Evolutionary conservation across 2,888 invertebrate species (phyloP).

Genomic region (Vannuccia rotundouncinata): DNA sequence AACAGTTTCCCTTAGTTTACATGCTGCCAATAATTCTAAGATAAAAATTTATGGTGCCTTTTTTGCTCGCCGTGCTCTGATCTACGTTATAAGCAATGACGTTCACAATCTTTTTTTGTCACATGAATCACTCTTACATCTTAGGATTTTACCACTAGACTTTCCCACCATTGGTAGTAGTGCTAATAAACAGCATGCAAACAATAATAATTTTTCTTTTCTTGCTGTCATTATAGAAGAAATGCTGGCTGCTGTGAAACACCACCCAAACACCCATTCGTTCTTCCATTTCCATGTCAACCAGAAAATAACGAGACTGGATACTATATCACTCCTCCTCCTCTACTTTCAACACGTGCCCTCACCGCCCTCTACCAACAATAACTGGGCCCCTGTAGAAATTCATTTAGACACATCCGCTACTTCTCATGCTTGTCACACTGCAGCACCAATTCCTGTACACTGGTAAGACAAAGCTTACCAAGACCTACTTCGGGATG

Average conservation of each 20-base stretch:
- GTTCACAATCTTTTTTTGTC: neutral
- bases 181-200: neutral
- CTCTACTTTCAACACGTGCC: slow-evolving; percentile 1
- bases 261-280: too few relatives aligned
- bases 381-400: neutral
- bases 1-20: neutral
- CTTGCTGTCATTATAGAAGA: neutral
- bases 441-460: too few relatives aligned
- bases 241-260: neutral
- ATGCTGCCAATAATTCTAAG: neutral
- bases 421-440: too few relatives aligned
- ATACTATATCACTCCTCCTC: neutral
- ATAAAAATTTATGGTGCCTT: neutral
- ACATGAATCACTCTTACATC: neutral
- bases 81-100: neutral
- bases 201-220: neutral
- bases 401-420: too few relatives aligned
- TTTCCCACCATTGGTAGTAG: neutral
- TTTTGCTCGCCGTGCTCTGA: neutral
- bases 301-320: neutral
- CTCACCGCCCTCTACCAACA: neutral
- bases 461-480: too few relatives aligned
- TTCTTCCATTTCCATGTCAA: neutral
- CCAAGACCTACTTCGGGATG: too few relatives aligned
- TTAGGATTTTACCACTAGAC: neutral